phyloP scores from a whole-genome alignment of 2,888 invertebrate genomes.

The Tortrix viridana region DNA sequence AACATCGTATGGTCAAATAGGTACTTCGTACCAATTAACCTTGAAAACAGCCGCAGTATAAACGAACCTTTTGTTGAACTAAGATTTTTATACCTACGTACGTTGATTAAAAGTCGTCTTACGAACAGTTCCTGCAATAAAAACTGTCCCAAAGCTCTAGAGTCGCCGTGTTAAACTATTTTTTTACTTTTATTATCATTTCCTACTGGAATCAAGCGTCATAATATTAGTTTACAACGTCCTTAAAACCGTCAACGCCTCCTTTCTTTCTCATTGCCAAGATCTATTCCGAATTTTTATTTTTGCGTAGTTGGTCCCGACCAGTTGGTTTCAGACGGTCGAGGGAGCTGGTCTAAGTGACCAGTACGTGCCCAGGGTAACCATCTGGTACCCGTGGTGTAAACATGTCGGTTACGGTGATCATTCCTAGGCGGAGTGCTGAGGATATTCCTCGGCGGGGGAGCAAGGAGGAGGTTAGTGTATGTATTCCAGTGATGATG shows the following conservation, averaged over 20 bases:
- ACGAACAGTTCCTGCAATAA: conserved; percentile 61
- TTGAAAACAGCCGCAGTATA: conserved; percentile 14
- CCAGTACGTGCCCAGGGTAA: background rate
- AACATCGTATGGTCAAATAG: no score
- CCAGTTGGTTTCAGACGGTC: conserved; percentile 1
- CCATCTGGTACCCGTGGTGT: background rate
- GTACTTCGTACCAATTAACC: no score
- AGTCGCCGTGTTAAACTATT: conserved; percentile 45
- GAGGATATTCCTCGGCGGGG: conserved; percentile 1
- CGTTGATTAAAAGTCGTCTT: conserved; percentile 35
- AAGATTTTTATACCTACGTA: conserved; percentile 33
- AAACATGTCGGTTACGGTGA: conserved; percentile 29
- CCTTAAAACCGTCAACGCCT: conserved; percentile 29
- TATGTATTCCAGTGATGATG: conserved; percentile 3
- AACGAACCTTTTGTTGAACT: conserved; percentile 13
- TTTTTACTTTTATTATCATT: conserved; percentile 28
- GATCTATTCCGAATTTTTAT: conserved; percentile 22
- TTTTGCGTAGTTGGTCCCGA: background rate
- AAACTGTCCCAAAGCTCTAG: conserved; percentile 54
- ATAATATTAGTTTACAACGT: conserved; percentile 35
- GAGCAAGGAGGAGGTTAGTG: conserved; percentile 24
- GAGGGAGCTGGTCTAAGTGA: background rate
- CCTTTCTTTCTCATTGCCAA: conserved; percentile 36
- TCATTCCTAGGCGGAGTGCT: conserved; percentile 27
- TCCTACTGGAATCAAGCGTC: conserved; percentile 20